Evolutionary conservation across 2,113 vertebrate species (phyloP).

Genomic region (Leucopternis melanops): DNA sequence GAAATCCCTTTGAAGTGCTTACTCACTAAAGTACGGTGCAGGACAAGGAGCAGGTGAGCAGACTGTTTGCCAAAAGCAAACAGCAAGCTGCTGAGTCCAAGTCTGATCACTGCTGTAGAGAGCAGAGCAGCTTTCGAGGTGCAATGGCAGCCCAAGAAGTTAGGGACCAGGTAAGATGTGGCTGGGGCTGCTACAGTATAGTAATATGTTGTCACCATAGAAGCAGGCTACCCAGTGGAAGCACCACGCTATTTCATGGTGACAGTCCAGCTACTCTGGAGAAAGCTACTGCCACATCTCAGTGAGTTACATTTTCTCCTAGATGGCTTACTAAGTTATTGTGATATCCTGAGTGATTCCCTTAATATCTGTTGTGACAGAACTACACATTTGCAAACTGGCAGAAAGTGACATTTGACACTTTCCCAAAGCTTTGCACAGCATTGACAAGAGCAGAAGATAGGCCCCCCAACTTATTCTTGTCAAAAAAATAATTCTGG

Average conservation of each 20-base stretch:
- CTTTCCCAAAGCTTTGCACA: background rate
- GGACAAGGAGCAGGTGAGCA: background rate
- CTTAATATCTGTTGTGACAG: conserved; percentile 5
- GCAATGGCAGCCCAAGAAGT: background rate
- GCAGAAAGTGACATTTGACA: conserved; percentile 27
- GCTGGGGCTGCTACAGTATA: background rate
- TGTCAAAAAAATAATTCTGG: background rate
- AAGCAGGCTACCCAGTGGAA: background rate
- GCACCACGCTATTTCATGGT: background rate
- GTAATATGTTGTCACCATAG: too few species aligned
- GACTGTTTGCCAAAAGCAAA: background rate
- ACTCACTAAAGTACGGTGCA: background rate
- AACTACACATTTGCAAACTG: background rate
- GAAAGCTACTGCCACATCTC: background rate
- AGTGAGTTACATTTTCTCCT: background rate
- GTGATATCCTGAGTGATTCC: background rate
- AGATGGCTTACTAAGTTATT: background rate
- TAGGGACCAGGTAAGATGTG: background rate
- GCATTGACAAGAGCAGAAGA: background rate
- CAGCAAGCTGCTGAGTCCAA: background rate
- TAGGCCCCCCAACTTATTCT: background rate
- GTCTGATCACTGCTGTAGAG: background rate
- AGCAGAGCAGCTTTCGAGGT: background rate
- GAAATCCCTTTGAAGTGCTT: background rate
- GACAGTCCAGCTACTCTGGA: background rate